Evolutionary conservation across 2,888 invertebrate species (phyloP), one percentile per base, ranked within the genome.

Genomic region (Conus canariensis): DNA sequence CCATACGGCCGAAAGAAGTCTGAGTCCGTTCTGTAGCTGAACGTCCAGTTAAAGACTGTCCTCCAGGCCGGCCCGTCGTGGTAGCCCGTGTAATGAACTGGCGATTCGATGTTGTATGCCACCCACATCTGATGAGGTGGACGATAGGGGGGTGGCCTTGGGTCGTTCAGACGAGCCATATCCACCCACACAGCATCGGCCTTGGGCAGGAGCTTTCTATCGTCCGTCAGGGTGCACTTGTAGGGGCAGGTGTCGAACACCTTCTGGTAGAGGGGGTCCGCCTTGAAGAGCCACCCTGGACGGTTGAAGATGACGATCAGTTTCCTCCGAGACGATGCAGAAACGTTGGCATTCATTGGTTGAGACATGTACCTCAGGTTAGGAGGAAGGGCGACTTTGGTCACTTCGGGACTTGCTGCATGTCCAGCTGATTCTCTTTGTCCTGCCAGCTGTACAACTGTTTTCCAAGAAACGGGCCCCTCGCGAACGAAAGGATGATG

Each of bases 101-200:
- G 91, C 6, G 88, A 87, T 85, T 92, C 92, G 16, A 90, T 82
- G 12, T 87, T 67, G 58, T 90, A 92, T 30, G 88, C 91, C 25
- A 92, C 89, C 92, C 92, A 92, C n/a, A 88, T 88, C 87, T 92
- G 92, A 6, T 86, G 87, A 10, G 86, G 89, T 8, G 87, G 90
- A 0, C 88, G 85, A 22, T 7, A 56, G 7, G 12, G 14, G 16
- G 89, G 58, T 1, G 30, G 19, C 6, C 7, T 19, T 3, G 25
- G 19, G 6, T 58, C 19, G 74, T 60, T 80, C n/a, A 88, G 85
- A 0, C 19, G n/a, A 16, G 80, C 86, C 16, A 83, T 22, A 56
- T 86, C 88, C 19, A 90, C 87, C 22, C 90, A 45, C 7, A 91
- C 88, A 7, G 85, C 89, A 16, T 90, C 89, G 6, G 90, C 90